Conservation (phyloP, 2,797 vertebrate species). For the Schizopygopsis malacanthus region DNA sequence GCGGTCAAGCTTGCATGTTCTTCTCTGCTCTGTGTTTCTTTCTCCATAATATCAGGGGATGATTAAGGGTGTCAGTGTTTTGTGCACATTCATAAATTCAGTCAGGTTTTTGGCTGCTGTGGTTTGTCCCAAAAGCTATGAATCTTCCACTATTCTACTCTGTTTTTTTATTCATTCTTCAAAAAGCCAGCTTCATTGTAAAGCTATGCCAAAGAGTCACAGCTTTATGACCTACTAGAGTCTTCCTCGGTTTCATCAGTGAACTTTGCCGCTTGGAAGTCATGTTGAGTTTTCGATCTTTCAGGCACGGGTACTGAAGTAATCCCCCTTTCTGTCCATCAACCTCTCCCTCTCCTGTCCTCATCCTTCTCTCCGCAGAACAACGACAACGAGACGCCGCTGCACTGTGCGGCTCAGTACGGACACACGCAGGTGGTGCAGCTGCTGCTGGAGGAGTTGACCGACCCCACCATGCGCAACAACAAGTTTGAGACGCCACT, state of each 20-base stretch:
- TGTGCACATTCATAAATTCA: not conserved
- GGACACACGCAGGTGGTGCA: slow-evolving; percentile 94
- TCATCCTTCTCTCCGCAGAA: slow-evolving; percentile 79
- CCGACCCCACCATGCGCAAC: slow-evolving; percentile 98
- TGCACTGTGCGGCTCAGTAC: slow-evolving; percentile 97
- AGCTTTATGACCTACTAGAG: not conserved
- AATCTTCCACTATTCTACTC: not conserved
- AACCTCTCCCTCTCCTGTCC: not conserved
- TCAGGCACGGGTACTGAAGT: not conserved
- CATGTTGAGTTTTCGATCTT: not conserved
- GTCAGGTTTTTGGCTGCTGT: not conserved
- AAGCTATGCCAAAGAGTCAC: not conserved
- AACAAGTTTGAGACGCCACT: slow-evolving; percentile 97
- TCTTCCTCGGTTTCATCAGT: not conserved
- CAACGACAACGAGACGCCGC: slow-evolving; percentile 96
- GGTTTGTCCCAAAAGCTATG: not conserved
- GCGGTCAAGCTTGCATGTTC: slow-evolving; percentile 18
- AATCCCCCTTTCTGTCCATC: not conserved
- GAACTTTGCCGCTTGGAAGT: not conserved
- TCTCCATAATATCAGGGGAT: not conserved
- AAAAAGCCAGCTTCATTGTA: not conserved
- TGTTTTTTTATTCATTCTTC: not conserved
- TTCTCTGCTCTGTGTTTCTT: not conserved
- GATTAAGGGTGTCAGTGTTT: not conserved
- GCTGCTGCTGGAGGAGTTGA: slow-evolving; percentile 94